These are phyloP conservation scores for Sorex araneus DNA, from an alignment of 2,113 vertebrate species.

Conservation along the genomic window DNA sequence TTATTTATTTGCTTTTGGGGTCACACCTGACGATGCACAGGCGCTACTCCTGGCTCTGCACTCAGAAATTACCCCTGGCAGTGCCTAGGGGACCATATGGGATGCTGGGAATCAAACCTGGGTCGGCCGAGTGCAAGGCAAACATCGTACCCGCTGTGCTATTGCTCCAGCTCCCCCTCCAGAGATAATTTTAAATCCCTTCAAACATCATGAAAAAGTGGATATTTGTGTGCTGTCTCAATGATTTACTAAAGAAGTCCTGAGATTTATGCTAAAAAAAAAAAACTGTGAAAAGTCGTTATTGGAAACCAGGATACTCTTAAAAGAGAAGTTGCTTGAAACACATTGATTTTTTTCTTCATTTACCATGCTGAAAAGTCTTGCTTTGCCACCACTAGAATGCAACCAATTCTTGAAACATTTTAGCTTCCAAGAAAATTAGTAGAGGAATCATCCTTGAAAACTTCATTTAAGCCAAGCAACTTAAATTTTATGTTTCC, in stretches of 20 bases:
- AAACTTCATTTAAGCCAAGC: not conserved
- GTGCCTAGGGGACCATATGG: no score
- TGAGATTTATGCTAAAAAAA: not conserved
- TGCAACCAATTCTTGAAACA: not conserved
- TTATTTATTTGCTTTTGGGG: no score
- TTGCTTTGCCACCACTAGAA: not conserved
- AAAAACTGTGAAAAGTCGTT: not conserved
- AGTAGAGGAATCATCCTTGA: constrained; percentile 54
- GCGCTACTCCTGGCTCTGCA: no score
- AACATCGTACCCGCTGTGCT: no score
- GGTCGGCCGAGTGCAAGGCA: no score
- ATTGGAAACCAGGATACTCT: not conserved
- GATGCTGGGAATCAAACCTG: no score
- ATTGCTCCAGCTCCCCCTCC: no score
- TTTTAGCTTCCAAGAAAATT: constrained; percentile 41
- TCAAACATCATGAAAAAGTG: not conserved
- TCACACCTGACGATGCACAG: no score
- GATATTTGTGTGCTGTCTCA: not conserved
- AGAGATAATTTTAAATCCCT: not conserved
- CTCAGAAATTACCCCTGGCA: no score
- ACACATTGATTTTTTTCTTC: constrained; percentile 8
- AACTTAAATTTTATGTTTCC: constrained; percentile 46
- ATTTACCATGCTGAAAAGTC: not conserved
- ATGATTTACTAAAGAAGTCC: not conserved
- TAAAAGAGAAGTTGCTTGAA: not conserved